phyloP scores from a whole-genome alignment of 2,113 vertebrate genomes.

The Isurus oxyrinchus region DNA sequence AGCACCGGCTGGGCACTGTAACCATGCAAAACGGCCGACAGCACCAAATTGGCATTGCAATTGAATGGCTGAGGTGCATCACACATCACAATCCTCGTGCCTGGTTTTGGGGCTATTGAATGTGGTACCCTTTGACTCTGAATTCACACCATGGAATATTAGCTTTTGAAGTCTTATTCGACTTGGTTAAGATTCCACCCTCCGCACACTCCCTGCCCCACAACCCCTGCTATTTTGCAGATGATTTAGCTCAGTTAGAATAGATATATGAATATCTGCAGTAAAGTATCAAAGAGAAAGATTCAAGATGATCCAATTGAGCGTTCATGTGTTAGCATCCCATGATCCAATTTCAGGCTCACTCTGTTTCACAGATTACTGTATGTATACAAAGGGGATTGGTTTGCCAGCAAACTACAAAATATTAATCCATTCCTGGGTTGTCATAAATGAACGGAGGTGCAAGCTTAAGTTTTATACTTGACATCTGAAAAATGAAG shows the following conservation, averaged over 20 bases:
- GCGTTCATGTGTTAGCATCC: no score
- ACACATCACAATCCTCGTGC: no score
- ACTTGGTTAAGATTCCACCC: not conserved
- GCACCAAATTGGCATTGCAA: no score
- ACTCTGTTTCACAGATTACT: not conserved
- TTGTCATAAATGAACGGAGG: not conserved
- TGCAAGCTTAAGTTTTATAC: not conserved
- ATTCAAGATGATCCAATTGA: no score
- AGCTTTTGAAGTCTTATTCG: not conserved
- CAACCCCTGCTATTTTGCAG: not conserved
- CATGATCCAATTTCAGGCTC: no score
- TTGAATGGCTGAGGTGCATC: no score
- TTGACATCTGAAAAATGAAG: not conserved
- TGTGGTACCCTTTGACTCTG: not conserved
- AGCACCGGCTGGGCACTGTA: no score
- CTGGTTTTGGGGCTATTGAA: no score
- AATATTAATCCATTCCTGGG: not conserved
- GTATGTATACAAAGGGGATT: not conserved
- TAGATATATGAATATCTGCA: not conserved
- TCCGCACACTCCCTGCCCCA: no score
- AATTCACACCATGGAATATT: not conserved
- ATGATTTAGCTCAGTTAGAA: not conserved
- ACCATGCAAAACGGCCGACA: no score
- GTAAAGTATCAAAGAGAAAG: no score
- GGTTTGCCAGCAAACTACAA: not conserved